These are phyloP conservation scores for Phenacoccus solenopsis DNA, from an alignment of 1,140 invertebrate genomes.

Conservation along the genomic window DNA sequence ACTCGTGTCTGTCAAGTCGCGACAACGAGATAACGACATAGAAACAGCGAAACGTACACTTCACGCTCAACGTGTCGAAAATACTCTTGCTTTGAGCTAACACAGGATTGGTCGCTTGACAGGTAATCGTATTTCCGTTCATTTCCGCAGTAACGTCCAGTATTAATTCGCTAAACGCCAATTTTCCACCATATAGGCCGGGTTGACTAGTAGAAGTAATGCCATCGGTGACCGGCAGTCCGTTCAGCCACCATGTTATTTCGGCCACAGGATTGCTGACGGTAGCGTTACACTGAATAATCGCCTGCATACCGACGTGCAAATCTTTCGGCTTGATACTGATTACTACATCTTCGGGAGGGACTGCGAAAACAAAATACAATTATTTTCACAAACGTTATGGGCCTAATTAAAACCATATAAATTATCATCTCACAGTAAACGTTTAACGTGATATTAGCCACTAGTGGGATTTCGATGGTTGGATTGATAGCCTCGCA, in stretches of 20 bases:
- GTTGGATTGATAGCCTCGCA: slow-evolving; percentile 89
- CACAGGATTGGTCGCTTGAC: slow-evolving; percentile 75
- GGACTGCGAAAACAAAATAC: slow-evolving; percentile 46
- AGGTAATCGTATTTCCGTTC: slow-evolving; percentile 81
- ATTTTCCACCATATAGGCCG: slow-evolving; percentile 67
- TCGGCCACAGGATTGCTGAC: slow-evolving; percentile 85
- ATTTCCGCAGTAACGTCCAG: slow-evolving; percentile 75
- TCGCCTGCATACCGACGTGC: slow-evolving; percentile 59
- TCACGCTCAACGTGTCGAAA: slow-evolving; percentile 69
- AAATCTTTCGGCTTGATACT: slow-evolving; percentile 60
- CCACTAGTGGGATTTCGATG: slow-evolving; percentile 69
- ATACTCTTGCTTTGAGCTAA: slow-evolving; percentile 73
- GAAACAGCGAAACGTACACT: slow-evolving; percentile 70
- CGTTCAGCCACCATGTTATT: slow-evolving; percentile 84
- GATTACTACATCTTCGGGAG: slow-evolving; percentile 74
- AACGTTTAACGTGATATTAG: slow-evolving; percentile 69
- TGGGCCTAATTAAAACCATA: background rate
- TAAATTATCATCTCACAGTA: slow-evolving; percentile 63
- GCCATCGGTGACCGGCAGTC: slow-evolving; percentile 45
- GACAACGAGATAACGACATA: no score
- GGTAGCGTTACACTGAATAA: slow-evolving; percentile 74
- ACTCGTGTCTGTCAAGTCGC: no score
- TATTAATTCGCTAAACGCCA: slow-evolving; percentile 63
- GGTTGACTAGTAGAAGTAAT: slow-evolving; percentile 56
- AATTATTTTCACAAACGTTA: background rate